Base-by-base conservation (phyloP, 2,113 vertebrate species). In the Polypterus bichir region DNA sequence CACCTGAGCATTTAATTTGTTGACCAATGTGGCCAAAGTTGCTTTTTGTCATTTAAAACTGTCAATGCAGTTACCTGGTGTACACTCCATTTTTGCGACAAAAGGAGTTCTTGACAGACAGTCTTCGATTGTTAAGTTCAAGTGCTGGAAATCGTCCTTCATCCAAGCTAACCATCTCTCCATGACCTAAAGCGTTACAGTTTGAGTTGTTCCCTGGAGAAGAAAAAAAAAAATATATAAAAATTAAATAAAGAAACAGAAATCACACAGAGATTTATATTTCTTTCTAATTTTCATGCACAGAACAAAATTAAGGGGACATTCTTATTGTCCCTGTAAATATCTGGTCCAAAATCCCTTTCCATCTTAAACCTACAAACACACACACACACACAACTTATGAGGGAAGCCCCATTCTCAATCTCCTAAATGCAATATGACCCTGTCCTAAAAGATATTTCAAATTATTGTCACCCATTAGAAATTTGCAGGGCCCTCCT, bases 51-150 rank as follows among this genome's bases (percentile, higher is more conserved):
- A 27, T 27, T 27, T 27, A 27, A 27, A 27, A 27, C 27, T 2
- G 27, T 27, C 27, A 27, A 27, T 27, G 27, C 27, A 27, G 27
- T 46, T 78, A 95, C 96, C 96, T 90, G 75, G 95, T 97, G 59
- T 98, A 97, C 69, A 98, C 86, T 60, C 94, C 94, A 0, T 97
- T 98, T 79, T 97, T 97, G 5, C 96, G 67, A 76, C 93, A 97
- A 83, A 98, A 97, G 53, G 94, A 97, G 69, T 97, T 97, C 70
- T 98, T 98, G 71, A 98, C 88, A 0, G 96, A 98, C 57, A 98
- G 89, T 2, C 93, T 81, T 1, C 96, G 89, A 83, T 94, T 97
- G 85, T 97, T 97, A 68, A 98, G 91, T 59, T 98, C 96, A 78
- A 98, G 79, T 3, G 94, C 88, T 0, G 96, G 93, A 66, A 98